Base-by-base conservation (phyloP, 2,797 vertebrate species). In the Alca torda region DNA sequence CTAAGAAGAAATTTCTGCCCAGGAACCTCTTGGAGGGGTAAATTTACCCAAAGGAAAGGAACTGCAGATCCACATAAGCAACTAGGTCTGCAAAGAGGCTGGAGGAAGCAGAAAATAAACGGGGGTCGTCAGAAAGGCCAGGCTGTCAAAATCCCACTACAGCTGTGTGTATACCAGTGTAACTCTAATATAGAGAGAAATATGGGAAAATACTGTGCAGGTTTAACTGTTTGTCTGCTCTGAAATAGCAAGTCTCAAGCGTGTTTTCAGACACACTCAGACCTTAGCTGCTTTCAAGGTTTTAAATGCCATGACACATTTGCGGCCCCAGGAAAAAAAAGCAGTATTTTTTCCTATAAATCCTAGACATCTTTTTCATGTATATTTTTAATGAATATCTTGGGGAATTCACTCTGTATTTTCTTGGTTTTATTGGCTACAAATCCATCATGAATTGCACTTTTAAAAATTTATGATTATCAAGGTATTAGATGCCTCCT, bases 271-370 rank as follows among this genome's bases (percentile, higher is more conserved):
- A n/a, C n/a, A n/a, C n/a, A n/a, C n/a, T n/a, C n/a, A n/a, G n/a
- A n/a, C 37, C 18, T 82, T 63, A 65, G 39, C 24, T 84, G 13
- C 39, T 91, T 82, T 84, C 51, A 83, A 51, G 45, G 8, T 68
- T 94, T 92, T 87, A 93, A 91, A 87, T 65, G 30, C 13, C 84
- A 10, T 21, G 50, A 93, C 45, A 78, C 30, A 37, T 88, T 65
- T 78, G 35, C 61, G 25, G 16, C 72, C 69, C 31, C 45, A 75
- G 48, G 20, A 76, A 91, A 78, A 78, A 69, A 93, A 73, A 10
- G 6, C 54, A 48, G 20, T 37, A 48, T 6, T 82, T 90, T 73
- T 92, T 51, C 67, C 17, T 48, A 24, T 79, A 84, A 92, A 87
- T 60, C 45, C 15, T 80, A 75, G 67, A 80, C 23, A 70, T 56